Evolutionary conservation across 2,113 vertebrate species (phyloP), one percentile per base, ranked within the genome.

Genomic region (Trichechus manatus): DNA sequence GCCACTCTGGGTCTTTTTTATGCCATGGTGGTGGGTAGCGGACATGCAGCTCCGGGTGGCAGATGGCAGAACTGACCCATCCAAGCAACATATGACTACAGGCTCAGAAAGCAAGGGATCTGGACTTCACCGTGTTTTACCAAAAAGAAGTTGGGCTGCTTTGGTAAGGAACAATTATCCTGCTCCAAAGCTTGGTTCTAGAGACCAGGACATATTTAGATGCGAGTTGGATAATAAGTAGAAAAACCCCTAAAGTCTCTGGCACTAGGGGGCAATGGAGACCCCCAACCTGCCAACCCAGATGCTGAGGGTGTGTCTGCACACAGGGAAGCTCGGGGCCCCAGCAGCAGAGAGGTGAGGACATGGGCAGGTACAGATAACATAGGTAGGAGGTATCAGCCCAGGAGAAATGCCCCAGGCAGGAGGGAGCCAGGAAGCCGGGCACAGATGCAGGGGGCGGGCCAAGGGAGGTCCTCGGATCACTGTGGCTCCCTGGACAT

Each of bases 141-240:
- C 39, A 3, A 36, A 39, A 17, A 2, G n/a, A 85, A 53, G 29
- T 17, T 1, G 15, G 29, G 47, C 14, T 29, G 39, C 19, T 29
- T 4, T 1, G 33, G 27, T 63, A 0, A 0, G 9, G 11, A 72
- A 59, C 56, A 23, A 17, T 19, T 9, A 5, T 1, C 59, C 33
- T 36, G 36, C 22, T 20, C 33, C 33, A 27, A 50, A 61, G 19
- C 72, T 63, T 50, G 59, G 4, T 61, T 61, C 59, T 61, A 20
- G 59, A 23, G 22, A 61, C 59, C 19, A 61, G 19, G 59, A 61
- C 59, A 0, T 9, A 0, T 6, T 7, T 3, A 5, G 1, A 0
- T 27, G 72, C 85, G 56, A 17, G 27, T 6, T n/a, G 53, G 66
- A 14, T 19, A 36, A 53, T 2, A 53, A 56, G 17, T 6, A 10